phyloP scores from a whole-genome alignment of 2,797 vertebrate genomes.

The Rhabdophis nuchalis region DNA sequence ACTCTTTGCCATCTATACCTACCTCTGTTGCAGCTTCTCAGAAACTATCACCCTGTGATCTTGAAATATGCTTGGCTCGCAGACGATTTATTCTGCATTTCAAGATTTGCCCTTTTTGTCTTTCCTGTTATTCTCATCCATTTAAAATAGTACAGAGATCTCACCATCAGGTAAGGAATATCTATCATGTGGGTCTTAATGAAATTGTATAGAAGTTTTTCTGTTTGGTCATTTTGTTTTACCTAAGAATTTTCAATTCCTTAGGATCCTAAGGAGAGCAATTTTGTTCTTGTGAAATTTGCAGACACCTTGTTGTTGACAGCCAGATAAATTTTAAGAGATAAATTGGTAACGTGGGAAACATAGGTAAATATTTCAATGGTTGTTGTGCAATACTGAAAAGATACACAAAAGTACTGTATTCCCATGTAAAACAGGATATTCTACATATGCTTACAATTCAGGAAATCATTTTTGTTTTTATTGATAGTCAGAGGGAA shows the following conservation, averaged over 20 bases:
- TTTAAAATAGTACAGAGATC: neutral
- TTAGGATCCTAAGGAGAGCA: neutral
- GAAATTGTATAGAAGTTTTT: neutral
- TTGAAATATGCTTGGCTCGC: neutral
- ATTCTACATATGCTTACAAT: conserved; percentile 1
- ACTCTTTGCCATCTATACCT: neutral
- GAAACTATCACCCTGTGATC: neutral
- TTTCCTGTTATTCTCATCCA: neutral
- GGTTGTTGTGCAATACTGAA: neutral
- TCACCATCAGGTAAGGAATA: neutral
- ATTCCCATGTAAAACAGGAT: neutral
- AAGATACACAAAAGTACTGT: neutral
- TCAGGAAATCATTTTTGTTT: conserved; percentile 5
- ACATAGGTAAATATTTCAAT: neutral
- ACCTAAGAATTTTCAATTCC: neutral
- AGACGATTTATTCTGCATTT: neutral
- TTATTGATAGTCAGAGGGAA: neutral
- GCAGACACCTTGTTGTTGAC: neutral
- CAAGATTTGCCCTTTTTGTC: neutral
- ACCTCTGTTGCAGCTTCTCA: neutral
- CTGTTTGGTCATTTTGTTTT: neutral
- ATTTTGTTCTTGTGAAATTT: neutral
- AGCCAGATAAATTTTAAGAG: neutral
- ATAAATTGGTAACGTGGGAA: neutral
- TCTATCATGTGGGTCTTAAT: neutral